These are phyloP conservation scores for Salminus brasiliensis DNA, from an alignment of 2,113 vertebrate species.

Conservation along the genomic window DNA sequence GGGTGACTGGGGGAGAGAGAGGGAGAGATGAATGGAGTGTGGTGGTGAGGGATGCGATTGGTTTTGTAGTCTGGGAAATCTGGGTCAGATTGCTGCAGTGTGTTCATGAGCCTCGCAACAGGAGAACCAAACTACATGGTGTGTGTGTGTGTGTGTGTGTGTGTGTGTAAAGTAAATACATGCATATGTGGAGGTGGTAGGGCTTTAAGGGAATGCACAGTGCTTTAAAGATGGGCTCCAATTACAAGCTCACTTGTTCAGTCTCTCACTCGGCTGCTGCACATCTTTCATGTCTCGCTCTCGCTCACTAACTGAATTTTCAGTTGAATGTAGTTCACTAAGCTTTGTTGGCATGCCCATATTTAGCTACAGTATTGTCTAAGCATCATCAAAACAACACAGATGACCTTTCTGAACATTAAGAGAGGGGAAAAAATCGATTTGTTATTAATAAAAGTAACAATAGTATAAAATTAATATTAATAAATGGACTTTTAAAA, in stretches of 20 bases:
- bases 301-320: no score
- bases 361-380: no score
- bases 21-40: background rate
- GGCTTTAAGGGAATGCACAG: background rate
- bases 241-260: slow-evolving; percentile 17
- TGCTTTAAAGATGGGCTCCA: slow-evolving; percentile 5
- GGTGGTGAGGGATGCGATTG: background rate
- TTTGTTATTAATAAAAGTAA: no score
- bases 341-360: no score
- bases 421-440: no score
- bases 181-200: background rate
- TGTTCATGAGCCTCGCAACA: background rate
- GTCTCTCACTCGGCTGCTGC: slow-evolving; percentile 1
- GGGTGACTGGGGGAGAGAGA: background rate
- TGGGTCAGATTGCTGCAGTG: slow-evolving; percentile 33
- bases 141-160: no score
- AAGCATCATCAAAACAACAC: no score
- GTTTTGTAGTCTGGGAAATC: slow-evolving; percentile 26
- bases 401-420: no score
- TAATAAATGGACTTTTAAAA: no score
- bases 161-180: background rate
- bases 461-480: no score
- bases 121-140: no score
- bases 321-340: no score
- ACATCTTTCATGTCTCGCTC: background rate